Evolutionary conservation across 2,888 invertebrate genomes (phyloP).

Genomic region (Daptonema setosum): DNA sequence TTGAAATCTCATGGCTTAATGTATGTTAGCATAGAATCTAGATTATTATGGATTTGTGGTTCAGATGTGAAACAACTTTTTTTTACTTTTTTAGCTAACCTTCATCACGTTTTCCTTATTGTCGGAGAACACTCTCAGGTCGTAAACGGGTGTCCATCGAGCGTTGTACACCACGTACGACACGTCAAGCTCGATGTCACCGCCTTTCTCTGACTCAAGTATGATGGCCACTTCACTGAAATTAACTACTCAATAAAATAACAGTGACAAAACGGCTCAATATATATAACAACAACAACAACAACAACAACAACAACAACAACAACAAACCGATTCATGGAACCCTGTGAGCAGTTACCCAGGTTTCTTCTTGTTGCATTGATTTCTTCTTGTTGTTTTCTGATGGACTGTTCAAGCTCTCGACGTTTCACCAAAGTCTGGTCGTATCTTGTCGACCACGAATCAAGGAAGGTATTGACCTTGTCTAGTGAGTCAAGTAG

Average conservation of each 20-base stretch:
- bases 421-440: background rate
- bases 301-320: background rate
- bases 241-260: background rate
- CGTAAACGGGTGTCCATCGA: conserved; percentile 19
- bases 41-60: no score
- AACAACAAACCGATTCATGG: background rate
- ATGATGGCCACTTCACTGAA: conserved; percentile 11
- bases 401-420: background rate
- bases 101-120: conserved; percentile 5
- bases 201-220: conserved; percentile 9
- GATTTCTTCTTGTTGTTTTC: background rate
- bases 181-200: conserved; percentile 11
- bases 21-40: no score
- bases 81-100: no score
- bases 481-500: background rate
- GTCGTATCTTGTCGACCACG: background rate
- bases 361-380: background rate
- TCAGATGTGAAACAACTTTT: no score
- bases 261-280: background rate
- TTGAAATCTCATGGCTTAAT: no score
- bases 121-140: conserved; percentile 15
- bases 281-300: background rate
- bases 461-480: background rate
- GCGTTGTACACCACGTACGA: conserved; percentile 15
- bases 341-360: background rate